phyloP scores from a whole-genome alignment of 2,888 invertebrate species.

The Tetranychus piercei region DNA sequence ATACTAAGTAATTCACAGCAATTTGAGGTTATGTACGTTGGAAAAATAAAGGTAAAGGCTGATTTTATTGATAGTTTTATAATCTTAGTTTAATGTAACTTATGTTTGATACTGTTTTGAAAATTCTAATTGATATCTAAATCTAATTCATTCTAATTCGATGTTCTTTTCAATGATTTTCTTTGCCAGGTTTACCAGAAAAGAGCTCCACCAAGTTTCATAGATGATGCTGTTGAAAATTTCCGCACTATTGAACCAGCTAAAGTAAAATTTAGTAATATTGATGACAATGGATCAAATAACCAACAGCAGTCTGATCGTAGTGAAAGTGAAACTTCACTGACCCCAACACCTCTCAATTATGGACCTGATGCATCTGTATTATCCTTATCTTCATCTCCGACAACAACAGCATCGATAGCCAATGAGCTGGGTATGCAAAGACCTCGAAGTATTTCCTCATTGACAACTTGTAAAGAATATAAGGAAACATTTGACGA shows the following conservation, averaged over 20 bases:
- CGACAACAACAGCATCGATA: not conserved
- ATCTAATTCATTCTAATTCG: not conserved
- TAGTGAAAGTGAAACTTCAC: not conserved
- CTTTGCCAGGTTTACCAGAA: conserved; percentile 43
- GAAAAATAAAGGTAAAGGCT: conserved; percentile 54
- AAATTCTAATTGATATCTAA: not conserved
- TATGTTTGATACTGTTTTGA: not conserved
- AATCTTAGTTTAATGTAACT: too few relatives aligned
- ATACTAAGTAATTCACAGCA: conserved; percentile 27
- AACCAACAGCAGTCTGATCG: not conserved
- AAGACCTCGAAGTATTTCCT: conserved; percentile 9
- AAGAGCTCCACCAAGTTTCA: conserved; percentile 66
- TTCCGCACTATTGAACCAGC: conserved; percentile 43
- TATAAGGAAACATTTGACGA: conserved; percentile 5
- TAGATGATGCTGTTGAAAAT: conserved; percentile 71
- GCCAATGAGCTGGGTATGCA: not conserved
- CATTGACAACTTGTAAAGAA: conserved; percentile 7
- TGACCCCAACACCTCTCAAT: not conserved
- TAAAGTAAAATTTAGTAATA: not conserved
- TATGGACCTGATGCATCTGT: not conserved
- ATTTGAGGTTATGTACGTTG: conserved; percentile 63
- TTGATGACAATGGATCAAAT: not conserved
- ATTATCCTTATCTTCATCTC: not conserved
- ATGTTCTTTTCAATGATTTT: conserved; percentile 12
- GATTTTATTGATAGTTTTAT: too few relatives aligned